Percentiles rank a stretch among this genome's conserved stretches.
These are phyloP conservation scores for Cirrhinus molitorella DNA, from an alignment of 2,797 vertebrate species.

Conservation along the genomic window DNA sequence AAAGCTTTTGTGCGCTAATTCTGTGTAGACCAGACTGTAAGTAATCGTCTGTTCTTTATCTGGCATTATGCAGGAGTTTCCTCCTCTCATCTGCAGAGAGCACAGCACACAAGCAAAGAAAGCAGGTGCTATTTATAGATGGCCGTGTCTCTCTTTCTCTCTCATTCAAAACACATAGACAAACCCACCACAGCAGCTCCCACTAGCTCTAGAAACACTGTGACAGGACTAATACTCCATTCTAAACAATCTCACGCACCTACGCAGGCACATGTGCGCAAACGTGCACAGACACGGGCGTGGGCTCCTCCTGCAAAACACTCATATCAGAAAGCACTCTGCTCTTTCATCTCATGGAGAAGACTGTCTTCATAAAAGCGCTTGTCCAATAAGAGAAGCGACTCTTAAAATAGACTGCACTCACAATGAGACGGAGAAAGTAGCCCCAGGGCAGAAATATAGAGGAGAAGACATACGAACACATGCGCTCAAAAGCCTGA, in stretches of 20 bases:
- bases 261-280: constrained; percentile 38
- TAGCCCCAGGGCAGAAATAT: constrained; percentile 49
- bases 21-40: not conserved
- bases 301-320: constrained; percentile 33
- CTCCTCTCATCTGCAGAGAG: constrained; percentile 22
- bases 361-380: constrained; percentile 40
- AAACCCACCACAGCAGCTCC: constrained; percentile 36
- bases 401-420: constrained; percentile 52
- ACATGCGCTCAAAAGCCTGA: constrained; percentile 44
- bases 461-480: constrained; percentile 42
- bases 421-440: constrained; percentile 43
- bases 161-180: constrained; percentile 34
- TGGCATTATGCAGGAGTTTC: constrained; percentile 10
- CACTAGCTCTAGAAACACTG: constrained; percentile 16
- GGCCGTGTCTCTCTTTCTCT: not conserved
- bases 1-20: not conserved
- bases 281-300: constrained; percentile 36
- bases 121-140: constrained; percentile 32
- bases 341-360: constrained; percentile 29
- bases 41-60: constrained; percentile 16
- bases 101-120: constrained; percentile 18
- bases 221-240: constrained; percentile 31
- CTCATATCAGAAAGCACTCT: constrained; percentile 18
- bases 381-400: constrained; percentile 42
- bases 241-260: constrained; percentile 43